These are phyloP conservation scores for Brachylomia viminalis DNA, from an alignment of 2,888 invertebrate genomes.

Conservation along the genomic window DNA sequence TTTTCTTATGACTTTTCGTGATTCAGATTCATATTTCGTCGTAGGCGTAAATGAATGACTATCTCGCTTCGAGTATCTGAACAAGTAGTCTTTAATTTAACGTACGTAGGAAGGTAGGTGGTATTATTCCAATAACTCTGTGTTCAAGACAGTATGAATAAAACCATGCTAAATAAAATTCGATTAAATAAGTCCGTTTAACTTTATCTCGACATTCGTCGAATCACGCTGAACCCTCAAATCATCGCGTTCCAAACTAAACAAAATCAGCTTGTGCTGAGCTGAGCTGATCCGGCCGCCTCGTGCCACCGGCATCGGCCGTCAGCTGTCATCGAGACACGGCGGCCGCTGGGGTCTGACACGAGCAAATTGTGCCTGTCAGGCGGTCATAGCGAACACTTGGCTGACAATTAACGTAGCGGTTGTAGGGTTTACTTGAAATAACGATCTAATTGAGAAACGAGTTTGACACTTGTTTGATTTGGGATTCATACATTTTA, in stretches of 20 bases:
- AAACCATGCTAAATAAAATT: background rate
- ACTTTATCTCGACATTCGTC: constrained; percentile 28
- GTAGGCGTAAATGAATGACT: background rate
- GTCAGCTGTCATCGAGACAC: constrained; percentile 72
- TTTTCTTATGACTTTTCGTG: background rate
- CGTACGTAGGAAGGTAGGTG: background rate
- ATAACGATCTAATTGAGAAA: constrained; percentile 32
- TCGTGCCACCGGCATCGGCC: constrained; percentile 54
- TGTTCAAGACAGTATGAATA: background rate
- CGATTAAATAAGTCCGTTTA: constrained; percentile 10
- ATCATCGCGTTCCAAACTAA: constrained; percentile 60
- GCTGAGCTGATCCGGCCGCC: constrained; percentile 62
- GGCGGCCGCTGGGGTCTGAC: constrained; percentile 73
- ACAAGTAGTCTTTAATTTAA: background rate
- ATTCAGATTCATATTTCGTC: background rate
- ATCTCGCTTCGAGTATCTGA: background rate
- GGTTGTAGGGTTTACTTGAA: constrained; percentile 71
- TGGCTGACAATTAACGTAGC: constrained; percentile 77
- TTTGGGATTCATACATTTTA: constrained; percentile 10
- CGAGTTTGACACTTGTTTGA: constrained; percentile 42
- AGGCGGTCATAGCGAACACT: constrained; percentile 68
- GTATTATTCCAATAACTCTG: background rate
- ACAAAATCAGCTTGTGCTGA: constrained; percentile 74
- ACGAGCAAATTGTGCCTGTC: constrained; percentile 81
- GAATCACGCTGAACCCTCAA: constrained; percentile 44